phyloP scores from a whole-genome alignment of 2,797 vertebrate species.

The Thripadectes ignobilis region DNA sequence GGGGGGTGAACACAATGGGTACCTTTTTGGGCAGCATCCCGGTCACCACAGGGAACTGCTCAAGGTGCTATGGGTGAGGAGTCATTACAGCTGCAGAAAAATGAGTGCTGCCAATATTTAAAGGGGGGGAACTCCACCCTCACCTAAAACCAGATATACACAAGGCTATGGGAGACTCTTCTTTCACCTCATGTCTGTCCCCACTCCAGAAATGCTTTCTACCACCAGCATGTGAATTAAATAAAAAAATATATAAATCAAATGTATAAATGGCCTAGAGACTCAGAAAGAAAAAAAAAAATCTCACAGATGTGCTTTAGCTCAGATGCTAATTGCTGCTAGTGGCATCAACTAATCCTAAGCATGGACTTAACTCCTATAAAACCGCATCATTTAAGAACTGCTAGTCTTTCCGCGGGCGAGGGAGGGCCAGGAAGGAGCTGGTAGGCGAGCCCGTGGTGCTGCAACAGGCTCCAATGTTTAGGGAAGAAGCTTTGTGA shows the following conservation, averaged over 20 bases:
- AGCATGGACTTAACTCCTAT: not conserved
- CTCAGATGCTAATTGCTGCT: not conserved
- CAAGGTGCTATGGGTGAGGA: not conserved
- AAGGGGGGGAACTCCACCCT: not conserved
- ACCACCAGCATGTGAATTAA: not conserved
- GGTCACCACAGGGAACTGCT: not conserved
- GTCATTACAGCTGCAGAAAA: not conserved
- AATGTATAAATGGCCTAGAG: not conserved
- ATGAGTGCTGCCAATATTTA: not conserved
- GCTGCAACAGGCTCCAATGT: not conserved
- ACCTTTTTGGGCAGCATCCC: not conserved
- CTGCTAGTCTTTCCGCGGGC: not conserved
- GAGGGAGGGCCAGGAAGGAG: not conserved
- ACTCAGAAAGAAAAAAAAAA: not conserved
- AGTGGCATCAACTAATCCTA: not conserved
- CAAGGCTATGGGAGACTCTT: not conserved
- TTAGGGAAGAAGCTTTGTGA: not conserved
- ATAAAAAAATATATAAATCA: not conserved
- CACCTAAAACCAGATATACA: not conserved
- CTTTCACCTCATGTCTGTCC: not conserved
- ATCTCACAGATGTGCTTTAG: not conserved
- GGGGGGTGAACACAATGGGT: fast-evolving
- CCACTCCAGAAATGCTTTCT: not conserved
- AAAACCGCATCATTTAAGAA: conserved; percentile 4
- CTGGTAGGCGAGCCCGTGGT: fast-evolving